Evolutionary conservation across 1,140 invertebrate genomes (phyloP), one percentile per base, ranked within the genome.

Genomic region (Eumeta japonica): DNA sequence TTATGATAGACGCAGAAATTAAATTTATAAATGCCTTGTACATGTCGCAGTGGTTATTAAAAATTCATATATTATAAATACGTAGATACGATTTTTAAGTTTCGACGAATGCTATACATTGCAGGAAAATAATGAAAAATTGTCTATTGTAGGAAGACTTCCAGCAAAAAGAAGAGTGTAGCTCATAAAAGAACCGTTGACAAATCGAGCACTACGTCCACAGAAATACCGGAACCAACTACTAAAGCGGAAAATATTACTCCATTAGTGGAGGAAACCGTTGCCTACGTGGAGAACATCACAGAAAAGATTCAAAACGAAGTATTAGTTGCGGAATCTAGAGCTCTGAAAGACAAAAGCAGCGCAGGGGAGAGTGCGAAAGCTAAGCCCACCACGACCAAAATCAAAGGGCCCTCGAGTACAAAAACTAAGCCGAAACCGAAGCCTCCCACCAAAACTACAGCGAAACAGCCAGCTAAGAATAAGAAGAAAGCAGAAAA

Each of bases 401-500:
- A 43, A 10, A 45, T 48, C 2, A 73, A 68, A 37, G 32, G 47
- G 17, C 45, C 62, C 4, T 55, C 48, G 0, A 61, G 61, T 16
- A 40, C 46, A 28, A 51, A 39, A 12, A 50, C 55, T 7, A 58
- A 63, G 28, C 60, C 62, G 2, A 67, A 62, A 47, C 54, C 59
- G 3, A 74, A 70, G 38, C 58, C 62, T 16, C 55, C 60, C 33
- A 34, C 45, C 32, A 65, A 65, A 42, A 58, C 58, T 2, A 59
- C 53, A 37, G 75, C 76, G 43, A 70, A 72, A 42, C 60, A 62
- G 15, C 51, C 43, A 10, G 64, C 58, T 16, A 78, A 76, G 35
- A 75, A 66, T 30, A 76, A 80, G 50, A 66, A 62, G 1, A 79
- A 78, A 50, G 52, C 66, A 9, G 70, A 70, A 32, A 79, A 75